phyloP scores from a whole-genome alignment of 2,888 invertebrate species.

The Diarsia brunnea region DNA sequence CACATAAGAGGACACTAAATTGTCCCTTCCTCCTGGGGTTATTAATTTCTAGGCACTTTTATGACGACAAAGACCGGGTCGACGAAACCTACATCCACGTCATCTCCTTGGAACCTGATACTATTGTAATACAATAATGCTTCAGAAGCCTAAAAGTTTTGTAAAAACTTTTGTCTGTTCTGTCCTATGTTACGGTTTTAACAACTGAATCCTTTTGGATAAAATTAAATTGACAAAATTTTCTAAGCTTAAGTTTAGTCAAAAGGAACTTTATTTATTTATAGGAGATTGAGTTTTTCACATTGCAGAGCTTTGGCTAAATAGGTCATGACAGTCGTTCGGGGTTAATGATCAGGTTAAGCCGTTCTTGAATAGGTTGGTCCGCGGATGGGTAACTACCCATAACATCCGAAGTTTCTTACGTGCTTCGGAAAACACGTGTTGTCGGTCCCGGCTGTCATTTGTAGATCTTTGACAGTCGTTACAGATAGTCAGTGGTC shows the following conservation, averaged over 20 bases:
- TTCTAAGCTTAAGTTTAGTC: neutral
- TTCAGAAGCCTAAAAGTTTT: slow-evolving; percentile 23
- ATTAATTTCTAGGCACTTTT: neutral
- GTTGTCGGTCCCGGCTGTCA: too few relatives aligned
- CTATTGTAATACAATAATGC: slow-evolving; percentile 36
- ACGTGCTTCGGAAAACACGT: neutral
- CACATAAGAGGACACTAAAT: neutral
- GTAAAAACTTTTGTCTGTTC: slow-evolving; percentile 9
- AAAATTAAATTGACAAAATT: slow-evolving; percentile 10
- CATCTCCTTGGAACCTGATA: slow-evolving; percentile 21
- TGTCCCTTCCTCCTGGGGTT: neutral
- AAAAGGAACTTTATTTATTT: slow-evolving; percentile 6
- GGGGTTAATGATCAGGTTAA: neutral
- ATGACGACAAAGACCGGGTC: neutral
- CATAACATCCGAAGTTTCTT: neutral
- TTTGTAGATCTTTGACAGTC: too few relatives aligned
- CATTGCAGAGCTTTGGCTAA: too few relatives aligned
- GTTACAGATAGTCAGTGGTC: too few relatives aligned
- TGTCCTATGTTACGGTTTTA: slow-evolving; percentile 4
- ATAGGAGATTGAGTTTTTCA: neutral
- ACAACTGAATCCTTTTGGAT: neutral
- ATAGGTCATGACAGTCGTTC: neutral
- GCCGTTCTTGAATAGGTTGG: neutral
- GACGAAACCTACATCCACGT: neutral
- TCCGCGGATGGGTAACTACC: neutral